Base-by-base conservation (phyloP, 1,140 invertebrate species). In the Chrysoperla carnea region DNA sequence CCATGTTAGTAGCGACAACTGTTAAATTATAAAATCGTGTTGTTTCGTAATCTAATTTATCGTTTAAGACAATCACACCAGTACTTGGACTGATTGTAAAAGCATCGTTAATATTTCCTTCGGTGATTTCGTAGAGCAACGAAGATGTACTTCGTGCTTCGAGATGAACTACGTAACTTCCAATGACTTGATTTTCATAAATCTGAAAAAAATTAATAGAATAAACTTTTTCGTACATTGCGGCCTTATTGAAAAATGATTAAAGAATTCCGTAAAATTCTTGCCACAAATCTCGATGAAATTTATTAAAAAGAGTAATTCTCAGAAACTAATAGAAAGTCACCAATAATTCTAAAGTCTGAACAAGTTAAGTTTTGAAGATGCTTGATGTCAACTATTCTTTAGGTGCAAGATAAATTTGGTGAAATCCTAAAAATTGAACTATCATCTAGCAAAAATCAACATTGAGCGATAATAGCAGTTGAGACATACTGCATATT, bases 81-180 rank as follows among this genome's bases (percentile, higher is more conserved):
- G 84, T 87, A 40, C 79, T 84, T 1, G 87, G 85, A 61, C 88
- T 87, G 13, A 91, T 74, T 14, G 75, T 69, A 63, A 92, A 92
- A 29, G 73, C 70, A 41, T 78, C 75, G 41, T 77, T 75, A 4
- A 61, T 57, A 55, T 90, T 85, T 1, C 87, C 87, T 37, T 68
- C 64, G n/a, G 75, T 63, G 33, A 94, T 84, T 60, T 84, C 79
- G 64, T 84, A 95, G 50, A 80, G 74, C 13, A 88, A 60, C 0
- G 82, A 81, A 0, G 83, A 85, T 1, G 78, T 79, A 46, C 81
- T 83, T 36, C 79, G 67, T 0, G 84, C 85, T 54, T 80, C 75
- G 6, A 92, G 61, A 51, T 82, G 72, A 27, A 75, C 75, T 6
- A 94, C 77, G 58, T 78, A 78, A 8, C 77, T 78, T 6, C 85